These are phyloP conservation scores for Oenanthe oenanthe DNA, from an alignment of 2,113 vertebrate genomes.

Conservation along the genomic window DNA sequence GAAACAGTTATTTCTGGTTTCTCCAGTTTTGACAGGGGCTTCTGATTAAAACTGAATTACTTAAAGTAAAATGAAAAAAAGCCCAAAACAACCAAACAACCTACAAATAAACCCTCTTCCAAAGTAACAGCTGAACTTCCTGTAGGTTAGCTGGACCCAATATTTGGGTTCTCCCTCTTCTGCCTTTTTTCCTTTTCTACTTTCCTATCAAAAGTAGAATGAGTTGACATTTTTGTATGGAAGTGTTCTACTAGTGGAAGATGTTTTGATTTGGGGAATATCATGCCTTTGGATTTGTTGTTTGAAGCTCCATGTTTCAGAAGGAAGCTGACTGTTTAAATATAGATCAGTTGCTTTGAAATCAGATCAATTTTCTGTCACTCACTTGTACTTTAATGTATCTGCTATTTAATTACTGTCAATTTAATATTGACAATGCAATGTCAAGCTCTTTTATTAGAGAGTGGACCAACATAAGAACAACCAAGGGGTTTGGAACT, in stretches of 20 bases:
- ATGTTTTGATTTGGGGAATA: not conserved
- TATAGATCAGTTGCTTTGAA: not conserved
- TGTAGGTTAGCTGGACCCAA: not conserved
- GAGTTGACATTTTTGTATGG: not conserved
- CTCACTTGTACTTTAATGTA: not conserved
- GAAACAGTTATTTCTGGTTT: not conserved
- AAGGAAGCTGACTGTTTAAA: not conserved
- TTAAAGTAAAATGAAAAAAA: not conserved
- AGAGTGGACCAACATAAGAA: not conserved
- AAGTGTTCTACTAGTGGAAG: not conserved
- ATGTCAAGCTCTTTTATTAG: not conserved
- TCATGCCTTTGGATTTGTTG: not conserved
- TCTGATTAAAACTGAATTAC: not conserved
- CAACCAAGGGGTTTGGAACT: not conserved
- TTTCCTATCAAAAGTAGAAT: not conserved
- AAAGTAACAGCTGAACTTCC: not conserved
- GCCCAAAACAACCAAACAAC: accelerated
- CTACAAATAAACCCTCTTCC: not conserved
- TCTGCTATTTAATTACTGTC: not conserved
- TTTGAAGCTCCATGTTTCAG: not conserved
- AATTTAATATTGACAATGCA: not conserved
- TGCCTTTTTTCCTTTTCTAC: not conserved
- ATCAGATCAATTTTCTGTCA: not conserved
- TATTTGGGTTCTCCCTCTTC: not conserved
- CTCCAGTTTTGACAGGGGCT: not conserved